These are phyloP conservation scores for Oenanthe melanoleuca DNA, from an alignment of 2,113 vertebrate genomes.

Conservation along the genomic window DNA sequence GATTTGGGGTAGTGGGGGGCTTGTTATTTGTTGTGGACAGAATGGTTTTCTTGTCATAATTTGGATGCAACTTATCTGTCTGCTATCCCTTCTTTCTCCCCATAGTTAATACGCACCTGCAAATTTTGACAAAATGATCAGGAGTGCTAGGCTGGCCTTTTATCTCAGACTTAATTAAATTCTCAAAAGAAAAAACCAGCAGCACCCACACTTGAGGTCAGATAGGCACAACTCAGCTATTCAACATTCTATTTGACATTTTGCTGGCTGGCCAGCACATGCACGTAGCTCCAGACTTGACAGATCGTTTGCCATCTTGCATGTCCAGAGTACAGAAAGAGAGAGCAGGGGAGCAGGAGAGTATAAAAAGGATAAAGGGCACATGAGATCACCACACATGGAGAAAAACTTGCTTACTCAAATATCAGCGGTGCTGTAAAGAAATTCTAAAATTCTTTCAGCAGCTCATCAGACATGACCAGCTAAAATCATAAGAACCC, in stretches of 20 bases:
- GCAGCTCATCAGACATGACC: not conserved
- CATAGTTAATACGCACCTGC: not conserved
- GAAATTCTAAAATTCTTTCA: not conserved
- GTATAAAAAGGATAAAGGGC: not conserved
- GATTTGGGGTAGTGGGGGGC: accelerated
- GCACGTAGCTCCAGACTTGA: not conserved
- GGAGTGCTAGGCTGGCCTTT: not conserved
- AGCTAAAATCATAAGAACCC: not conserved
- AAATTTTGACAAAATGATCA: not conserved
- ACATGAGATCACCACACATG: not conserved
- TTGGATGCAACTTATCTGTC: not conserved
- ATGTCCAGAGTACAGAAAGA: not conserved
- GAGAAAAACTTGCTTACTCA: not conserved
- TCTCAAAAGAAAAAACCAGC: not conserved
- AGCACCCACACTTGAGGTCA: not conserved
- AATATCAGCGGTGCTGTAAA: not conserved
- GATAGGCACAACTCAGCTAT: not conserved
- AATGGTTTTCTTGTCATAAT: not conserved
- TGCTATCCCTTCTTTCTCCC: not conserved
- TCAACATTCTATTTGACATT: not conserved
- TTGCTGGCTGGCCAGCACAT: not conserved
- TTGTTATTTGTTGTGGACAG: not conserved
- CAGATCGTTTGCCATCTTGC: not conserved
- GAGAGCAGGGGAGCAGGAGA: not conserved
- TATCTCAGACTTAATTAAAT: not conserved